Conservation (phyloP, 2,113 vertebrate species). For the Choloepus hoffmanni region DNA sequence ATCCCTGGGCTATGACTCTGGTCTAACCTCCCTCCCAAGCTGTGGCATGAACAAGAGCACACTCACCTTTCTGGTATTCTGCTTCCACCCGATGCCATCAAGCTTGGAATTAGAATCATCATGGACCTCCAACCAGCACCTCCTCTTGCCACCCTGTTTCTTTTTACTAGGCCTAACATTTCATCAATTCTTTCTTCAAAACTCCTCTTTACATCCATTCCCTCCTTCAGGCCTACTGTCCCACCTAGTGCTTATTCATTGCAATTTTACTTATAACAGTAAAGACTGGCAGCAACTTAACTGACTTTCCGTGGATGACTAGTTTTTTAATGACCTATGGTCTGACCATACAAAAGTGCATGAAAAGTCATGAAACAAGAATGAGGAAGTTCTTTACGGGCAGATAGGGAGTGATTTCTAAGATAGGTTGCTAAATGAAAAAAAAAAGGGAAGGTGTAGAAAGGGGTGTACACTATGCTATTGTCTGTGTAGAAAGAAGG, state of each 20-base stretch:
- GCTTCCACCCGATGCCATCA: not conserved
- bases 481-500: too few species aligned
- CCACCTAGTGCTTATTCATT: fast-evolving
- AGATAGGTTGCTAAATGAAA: not conserved
- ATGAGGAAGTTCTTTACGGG: not conserved
- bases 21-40: fast-evolving
- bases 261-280: not conserved
- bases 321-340: fast-evolving
- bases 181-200: not conserved
- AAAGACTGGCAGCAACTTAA: fast-evolving
- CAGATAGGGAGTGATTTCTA: not conserved
- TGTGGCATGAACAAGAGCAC: not conserved
- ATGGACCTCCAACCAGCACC: not conserved
- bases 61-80: too few species aligned
- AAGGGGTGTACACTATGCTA: not conserved
- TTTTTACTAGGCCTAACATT: too few species aligned
- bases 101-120: not conserved
- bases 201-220: not conserved
- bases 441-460: not conserved
- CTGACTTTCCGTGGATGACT: not conserved
- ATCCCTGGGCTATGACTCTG: not conserved
- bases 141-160: not conserved
- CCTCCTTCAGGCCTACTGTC: not conserved
- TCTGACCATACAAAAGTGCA: fast-evolving
- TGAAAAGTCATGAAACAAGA: not conserved